Base-by-base conservation (phyloP, 1,140 invertebrate species). In the Heliothis subflexa region DNA sequence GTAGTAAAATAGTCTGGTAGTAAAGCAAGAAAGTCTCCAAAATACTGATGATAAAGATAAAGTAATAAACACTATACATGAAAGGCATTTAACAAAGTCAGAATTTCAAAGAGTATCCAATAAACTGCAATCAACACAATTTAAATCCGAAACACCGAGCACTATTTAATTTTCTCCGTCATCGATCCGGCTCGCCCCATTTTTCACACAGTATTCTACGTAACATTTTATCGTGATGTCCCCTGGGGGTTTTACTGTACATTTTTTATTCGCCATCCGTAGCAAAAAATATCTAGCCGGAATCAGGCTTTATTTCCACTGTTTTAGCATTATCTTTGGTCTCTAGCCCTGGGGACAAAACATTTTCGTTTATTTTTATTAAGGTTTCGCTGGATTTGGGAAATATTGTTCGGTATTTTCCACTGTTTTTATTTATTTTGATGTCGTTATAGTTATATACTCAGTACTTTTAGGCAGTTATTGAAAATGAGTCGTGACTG, bases 271-370 rank as follows among this genome's bases (percentile, higher is more conserved):
- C 40, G 45, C 59, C 5, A 5, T 61, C 47, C 40, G 57, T 14
- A 50, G 21, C 55, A 75, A 75, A 74, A 61, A 75, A 64, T 62
- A 74, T 64, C 59, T 64, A 75, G 73, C 54, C 55, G 14, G 59
- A 64, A 64, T 62, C 73, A 52, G 21, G 57, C 73, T 75, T 75
- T 75, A 64, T 75, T 75, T 9, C 47, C 59, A 75, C 57, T 75
- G 73, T 75, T 75, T 75, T 75, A 75, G 73, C 59, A 62, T 64
- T 75, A 75, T 75, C 73, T 75, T 64, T 49, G 57, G 73, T n/a
- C 73, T 70, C 10, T 52, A 18, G 57, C 73, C 73, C 59, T 55
- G 9, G 59, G 59, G 73, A 62, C 18, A 52, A 11, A 75, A 49
- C 59, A 75, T 75, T 75, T 62, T 75, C 57, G 49, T 75, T 75